Percentiles rank a stretch among this genome's conserved stretches.
Evolutionary conservation across 2,113 vertebrate species (phyloP).

Genomic region (Himantopus leucocephalus): DNA sequence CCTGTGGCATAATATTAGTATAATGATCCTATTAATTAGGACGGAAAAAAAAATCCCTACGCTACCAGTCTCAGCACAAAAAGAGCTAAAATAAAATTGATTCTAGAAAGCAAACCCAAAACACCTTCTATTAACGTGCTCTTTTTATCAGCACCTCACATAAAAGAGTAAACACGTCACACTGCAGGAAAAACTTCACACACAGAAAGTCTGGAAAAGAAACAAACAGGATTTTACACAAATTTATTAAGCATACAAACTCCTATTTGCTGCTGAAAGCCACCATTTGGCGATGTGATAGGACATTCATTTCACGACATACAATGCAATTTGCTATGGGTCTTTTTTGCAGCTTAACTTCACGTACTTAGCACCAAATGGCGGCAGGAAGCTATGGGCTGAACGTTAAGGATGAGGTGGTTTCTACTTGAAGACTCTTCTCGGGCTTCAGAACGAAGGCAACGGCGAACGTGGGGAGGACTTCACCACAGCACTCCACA

Average conservation of each 20-base stretch:
- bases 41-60: neutral
- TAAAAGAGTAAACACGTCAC: neutral
- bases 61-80: neutral
- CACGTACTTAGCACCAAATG: accelerated
- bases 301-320: neutral
- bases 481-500: accelerated
- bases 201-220: neutral
- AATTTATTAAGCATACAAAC: neutral
- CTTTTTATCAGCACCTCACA: neutral
- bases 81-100: neutral
- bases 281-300: accelerated
- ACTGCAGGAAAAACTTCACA: neutral
- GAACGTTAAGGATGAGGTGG: neutral
- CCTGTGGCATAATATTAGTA: neutral
- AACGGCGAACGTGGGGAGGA: accelerated
- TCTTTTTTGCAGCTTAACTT: neutral
- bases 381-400: accelerated
- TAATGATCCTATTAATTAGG: neutral
- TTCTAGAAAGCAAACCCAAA: neutral
- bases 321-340: accelerated
- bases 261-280: neutral
- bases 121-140: accelerated
- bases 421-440: neutral
- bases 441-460: accelerated
- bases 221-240: neutral